Evolutionary conservation across 64 coral and sea anemone species (phyloP).

Genomic region (Stichodactyla helianthus): DNA sequence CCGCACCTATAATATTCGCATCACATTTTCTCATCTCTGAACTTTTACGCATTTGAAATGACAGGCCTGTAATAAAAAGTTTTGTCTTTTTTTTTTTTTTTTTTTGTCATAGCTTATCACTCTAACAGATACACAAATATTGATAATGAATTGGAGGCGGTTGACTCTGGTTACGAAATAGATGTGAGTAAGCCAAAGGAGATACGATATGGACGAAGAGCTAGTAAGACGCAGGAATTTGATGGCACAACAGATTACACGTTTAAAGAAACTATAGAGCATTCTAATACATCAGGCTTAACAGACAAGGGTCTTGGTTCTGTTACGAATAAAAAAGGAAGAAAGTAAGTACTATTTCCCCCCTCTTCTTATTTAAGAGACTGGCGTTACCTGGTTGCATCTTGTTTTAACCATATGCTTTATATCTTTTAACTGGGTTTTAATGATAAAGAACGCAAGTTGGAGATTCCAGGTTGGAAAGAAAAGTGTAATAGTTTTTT

Average conservation of each 20-base stretch:
- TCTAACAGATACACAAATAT: not conserved
- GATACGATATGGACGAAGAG: not conserved
- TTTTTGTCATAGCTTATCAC: not conserved
- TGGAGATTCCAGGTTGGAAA: too few relatives aligned
- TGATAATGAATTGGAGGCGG: not conserved
- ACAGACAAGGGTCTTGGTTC: not conserved
- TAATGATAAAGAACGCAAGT: too few relatives aligned
- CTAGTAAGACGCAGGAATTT: not conserved
- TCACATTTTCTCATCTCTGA: too few relatives aligned
- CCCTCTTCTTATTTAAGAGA: too few relatives aligned
- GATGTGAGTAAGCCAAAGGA: not conserved
- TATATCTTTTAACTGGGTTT: too few relatives aligned
- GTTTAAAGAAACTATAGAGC: not conserved
- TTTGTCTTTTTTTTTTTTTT: not conserved
- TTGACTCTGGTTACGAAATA: not conserved
- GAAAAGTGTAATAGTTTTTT: too few relatives aligned
- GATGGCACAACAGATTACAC: not conserved
- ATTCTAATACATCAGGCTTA: not conserved
- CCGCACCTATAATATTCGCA: too few relatives aligned
- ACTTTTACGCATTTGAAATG: too few relatives aligned
- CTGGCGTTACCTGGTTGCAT: too few relatives aligned
- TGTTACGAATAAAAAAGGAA: not conserved
- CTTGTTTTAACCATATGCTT: too few relatives aligned
- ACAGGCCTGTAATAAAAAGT: too few relatives aligned
- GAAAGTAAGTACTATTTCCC: not conserved